These are phyloP conservation scores for Rhincodon typus DNA, from an alignment of 2,797 vertebrate species.

Conservation along the genomic window DNA sequence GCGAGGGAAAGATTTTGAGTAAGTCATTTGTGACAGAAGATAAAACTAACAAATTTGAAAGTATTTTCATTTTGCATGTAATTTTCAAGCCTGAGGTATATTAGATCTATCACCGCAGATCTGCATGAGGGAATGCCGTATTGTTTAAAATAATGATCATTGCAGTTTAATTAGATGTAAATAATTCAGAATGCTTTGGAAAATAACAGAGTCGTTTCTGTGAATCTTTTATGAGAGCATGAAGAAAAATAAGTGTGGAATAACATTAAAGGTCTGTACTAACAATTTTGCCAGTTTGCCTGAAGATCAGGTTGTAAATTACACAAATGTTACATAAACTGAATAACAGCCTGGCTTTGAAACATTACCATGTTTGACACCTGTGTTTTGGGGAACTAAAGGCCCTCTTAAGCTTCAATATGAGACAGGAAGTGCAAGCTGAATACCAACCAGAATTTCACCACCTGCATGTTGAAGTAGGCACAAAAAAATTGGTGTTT, in stretches of 20 bases:
- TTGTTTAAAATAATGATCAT: background rate
- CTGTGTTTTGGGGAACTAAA: background rate
- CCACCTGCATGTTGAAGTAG: background rate
- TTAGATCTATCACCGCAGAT: background rate
- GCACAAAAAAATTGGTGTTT: background rate
- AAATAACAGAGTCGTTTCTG: background rate
- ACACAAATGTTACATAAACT: background rate
- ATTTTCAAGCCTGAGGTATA: too few relatives aligned
- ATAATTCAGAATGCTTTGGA: background rate
- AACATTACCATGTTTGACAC: background rate
- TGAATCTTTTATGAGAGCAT: background rate
- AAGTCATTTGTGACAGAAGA: background rate
- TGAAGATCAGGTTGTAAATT: conserved; percentile 30
- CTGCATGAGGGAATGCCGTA: background rate
- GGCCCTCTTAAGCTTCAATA: background rate
- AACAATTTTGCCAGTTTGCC: background rate
- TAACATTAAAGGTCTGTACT: background rate
- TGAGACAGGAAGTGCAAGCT: background rate
- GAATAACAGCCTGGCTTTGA: background rate
- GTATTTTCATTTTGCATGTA: conserved; percentile 7
- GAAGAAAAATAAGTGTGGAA: background rate
- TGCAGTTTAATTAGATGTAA: conserved; percentile 19
- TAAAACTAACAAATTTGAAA: background rate
- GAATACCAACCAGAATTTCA: background rate
- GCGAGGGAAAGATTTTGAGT: background rate